Evolutionary conservation across 2,888 invertebrate species (phyloP), one percentile per base, ranked within the genome.

Genomic region (Axea sp.): DNA sequence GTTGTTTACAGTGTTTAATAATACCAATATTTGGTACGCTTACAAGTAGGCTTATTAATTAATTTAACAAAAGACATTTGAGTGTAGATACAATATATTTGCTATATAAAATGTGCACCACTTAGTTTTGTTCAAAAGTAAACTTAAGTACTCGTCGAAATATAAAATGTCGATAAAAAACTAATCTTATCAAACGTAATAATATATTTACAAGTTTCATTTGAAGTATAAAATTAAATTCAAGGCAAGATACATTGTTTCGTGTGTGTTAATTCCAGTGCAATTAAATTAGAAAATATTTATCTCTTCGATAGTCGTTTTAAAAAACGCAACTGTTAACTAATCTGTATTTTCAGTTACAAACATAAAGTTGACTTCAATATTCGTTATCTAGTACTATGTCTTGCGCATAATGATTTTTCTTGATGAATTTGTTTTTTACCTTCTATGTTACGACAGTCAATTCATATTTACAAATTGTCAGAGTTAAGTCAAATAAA

Each of bases 1-100:
- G 9, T 26, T 14, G 7, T 41, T 35, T 22, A 59, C 39, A 51
- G 31, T 62, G 45, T 7, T 31, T 31, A 24, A 12, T 67, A 57
- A 8, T 12, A 47, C 31, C 57, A 57, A 68, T 68, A 49, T 59
- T 68, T 68, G 57, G 67, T 68, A 55, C n/a, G 14, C 47, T 47
- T 37, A 55, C 22, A 26, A 53, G 17, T 64, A 43, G 12, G 9
- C 43, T 64, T 43, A 53, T n/a, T 26, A 47, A 64, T 26, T 24
- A 26, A 65, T 55, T 45, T 26, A 65, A 65, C 37, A 65, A 55
- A 55, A 47, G 9, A 45, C 33, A 67, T 11, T 39, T 6, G 15
- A 14, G 19, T 31, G 31, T 35, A 49, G 28, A 41, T 31, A 33
- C 24, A 39, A 11, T 43, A 51, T 51, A 14, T n/a, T 7, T 8